phyloP scores from a whole-genome alignment of 2,113 vertebrate genomes.

The Eulacestoma nigropectus region DNA sequence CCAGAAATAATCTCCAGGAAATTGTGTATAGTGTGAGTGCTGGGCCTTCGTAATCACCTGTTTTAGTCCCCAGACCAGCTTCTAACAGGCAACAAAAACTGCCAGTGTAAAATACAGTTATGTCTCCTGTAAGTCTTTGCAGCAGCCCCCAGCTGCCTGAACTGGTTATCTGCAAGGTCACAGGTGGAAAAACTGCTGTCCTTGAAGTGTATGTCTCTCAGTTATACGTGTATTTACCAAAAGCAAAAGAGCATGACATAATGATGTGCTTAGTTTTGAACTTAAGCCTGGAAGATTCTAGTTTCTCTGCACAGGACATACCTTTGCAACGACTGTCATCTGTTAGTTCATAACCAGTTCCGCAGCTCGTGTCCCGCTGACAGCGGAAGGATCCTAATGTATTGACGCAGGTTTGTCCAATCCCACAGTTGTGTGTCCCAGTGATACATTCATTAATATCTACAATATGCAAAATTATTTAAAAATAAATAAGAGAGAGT shows the following conservation, averaged over 20 bases:
- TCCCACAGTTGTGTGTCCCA: constrained; percentile 79
- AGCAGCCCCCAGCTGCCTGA: not conserved
- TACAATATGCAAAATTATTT: not conserved
- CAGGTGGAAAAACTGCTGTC: not conserved
- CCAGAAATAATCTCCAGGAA: not conserved
- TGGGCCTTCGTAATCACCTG: not conserved
- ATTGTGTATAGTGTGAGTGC: not conserved
- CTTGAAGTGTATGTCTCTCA: not conserved
- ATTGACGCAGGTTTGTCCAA: constrained; percentile 90
- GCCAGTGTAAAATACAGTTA: not conserved
- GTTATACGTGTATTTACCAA: rapidly evolving
- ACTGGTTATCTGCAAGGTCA: not conserved
- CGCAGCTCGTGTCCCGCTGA: constrained; percentile 92
- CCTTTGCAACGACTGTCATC: constrained; percentile 93
- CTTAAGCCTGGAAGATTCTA: not conserved
- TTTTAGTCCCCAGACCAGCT: not conserved
- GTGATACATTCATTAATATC: constrained; percentile 93
- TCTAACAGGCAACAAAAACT: not conserved
- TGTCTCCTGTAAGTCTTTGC: not conserved
- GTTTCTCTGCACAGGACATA: not conserved
- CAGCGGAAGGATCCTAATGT: constrained; percentile 88
- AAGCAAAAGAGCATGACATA: not conserved
- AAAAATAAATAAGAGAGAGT: not conserved
- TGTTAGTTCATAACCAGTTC: constrained; percentile 94
- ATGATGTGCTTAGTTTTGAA: not conserved